Percentiles rank a stretch among this genome's conserved stretches.
Evolutionary conservation across 2,797 vertebrate species (phyloP).

Genomic region (Gymnoscopelus braueri): DNA sequence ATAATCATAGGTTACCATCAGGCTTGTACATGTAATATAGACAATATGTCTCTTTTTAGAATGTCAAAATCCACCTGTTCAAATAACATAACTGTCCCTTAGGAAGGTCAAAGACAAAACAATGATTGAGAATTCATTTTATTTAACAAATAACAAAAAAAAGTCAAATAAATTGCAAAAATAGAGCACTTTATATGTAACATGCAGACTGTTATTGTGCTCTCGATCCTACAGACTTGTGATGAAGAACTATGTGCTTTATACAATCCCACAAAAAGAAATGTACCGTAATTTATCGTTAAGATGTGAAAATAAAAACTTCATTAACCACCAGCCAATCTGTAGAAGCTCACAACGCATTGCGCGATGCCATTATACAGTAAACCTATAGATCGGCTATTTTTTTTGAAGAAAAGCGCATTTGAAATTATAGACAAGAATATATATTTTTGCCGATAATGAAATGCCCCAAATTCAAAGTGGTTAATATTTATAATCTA

Average conservation of each 20-base stretch:
- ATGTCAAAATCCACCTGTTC: not conserved
- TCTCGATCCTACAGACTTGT: slow-evolving; percentile 12
- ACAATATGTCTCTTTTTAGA: not conserved
- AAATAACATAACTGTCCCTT: not conserved
- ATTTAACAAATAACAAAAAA: slow-evolving; percentile 48
- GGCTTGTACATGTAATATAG: not conserved
- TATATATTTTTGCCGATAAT: no score
- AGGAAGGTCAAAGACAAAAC: slow-evolving; percentile 8
- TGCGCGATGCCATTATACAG: no score
- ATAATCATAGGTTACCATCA: slow-evolving; percentile 7
- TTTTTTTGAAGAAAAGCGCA: no score
- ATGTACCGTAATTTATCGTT: slow-evolving; percentile 41
- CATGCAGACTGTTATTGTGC: slow-evolving; percentile 20
- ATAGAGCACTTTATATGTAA: slow-evolving; percentile 11
- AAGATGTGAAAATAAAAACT: slow-evolving; percentile 16
- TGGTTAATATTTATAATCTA: not conserved
- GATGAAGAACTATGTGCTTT: slow-evolving; percentile 10
- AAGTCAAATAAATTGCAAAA: not conserved
- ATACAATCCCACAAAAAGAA: slow-evolving; percentile 31
- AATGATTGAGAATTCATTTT: slow-evolving; percentile 32
- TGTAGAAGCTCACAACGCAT: no score
- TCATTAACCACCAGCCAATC: no score
- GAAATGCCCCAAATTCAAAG: no score
- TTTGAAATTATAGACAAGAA: no score
- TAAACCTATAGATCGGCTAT: no score